Evolutionary conservation across 1,140 invertebrate genomes (phyloP), one percentile per base, ranked within the genome.

Genomic region (Steinernema khuongi): DNA sequence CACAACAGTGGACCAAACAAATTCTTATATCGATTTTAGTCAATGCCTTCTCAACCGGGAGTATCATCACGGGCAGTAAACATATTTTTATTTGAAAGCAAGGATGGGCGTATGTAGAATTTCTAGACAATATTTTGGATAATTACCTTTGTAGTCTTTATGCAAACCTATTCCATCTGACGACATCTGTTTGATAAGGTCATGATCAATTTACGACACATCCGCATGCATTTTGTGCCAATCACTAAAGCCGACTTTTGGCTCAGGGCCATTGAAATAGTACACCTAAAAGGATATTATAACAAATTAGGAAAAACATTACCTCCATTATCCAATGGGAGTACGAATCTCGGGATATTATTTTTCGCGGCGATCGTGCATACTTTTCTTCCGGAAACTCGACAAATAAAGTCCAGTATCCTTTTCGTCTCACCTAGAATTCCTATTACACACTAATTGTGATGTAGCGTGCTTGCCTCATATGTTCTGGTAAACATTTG

Each of bases 241-340:
- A 69, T 83, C 81, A 30, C 78, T 79, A 50, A 83, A 83, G 36
- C 81, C 81, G 28, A 83, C 82, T 60, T 60, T 60, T 22, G 17
- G 73, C 68, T 31, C 78, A 79, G 0, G 83, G 83, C 50, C 80
- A 17, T 60, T 22, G 19, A 60, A 83, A 67, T 81, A 83, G 68
- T 83, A 83, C 30, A 80, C 79, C 81, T 79, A n/a, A 79, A 77
- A 1, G 1, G 18, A 18, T 7, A 26, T 80, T 71, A 43, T 17
- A 0, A 14, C 19, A 1, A 75, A 60, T 1, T 14, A 1, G 1
- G 22, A n/a, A 60, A n/a, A 4, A 60, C 11, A 4, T 7, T 36
- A 85, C 81, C 67, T 83, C 83, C 83, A 83, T 83, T 28, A 83
- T 76, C 83, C 83, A 85, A 67, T 85, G 84, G 1, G 82, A 73